phyloP scores from a whole-genome alignment of 2,797 vertebrate genomes.

The Enteromius afrohamiltoni region DNA sequence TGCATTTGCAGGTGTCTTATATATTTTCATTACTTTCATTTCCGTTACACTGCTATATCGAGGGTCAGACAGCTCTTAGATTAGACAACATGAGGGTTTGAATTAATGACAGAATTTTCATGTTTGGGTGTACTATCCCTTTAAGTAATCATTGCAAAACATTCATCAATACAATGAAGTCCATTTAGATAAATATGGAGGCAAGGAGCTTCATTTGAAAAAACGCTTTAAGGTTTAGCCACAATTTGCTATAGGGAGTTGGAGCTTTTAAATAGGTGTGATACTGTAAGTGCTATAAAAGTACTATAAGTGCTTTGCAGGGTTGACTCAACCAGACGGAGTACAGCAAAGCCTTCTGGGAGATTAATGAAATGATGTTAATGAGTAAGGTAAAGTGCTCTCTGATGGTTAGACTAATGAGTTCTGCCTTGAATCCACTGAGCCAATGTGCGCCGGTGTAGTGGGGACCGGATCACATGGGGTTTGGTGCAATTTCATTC shows the following conservation, averaged over 20 bases:
- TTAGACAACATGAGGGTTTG: too few species aligned
- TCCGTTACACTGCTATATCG: too few species aligned
- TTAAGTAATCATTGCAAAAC: too few species aligned
- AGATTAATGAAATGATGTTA: constrained; percentile 8
- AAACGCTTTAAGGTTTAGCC: constrained; percentile 19
- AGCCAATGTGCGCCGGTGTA: not conserved
- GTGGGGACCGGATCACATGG: not conserved
- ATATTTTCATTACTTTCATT: too few species aligned
- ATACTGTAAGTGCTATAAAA: not conserved
- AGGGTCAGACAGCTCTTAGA: too few species aligned
- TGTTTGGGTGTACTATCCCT: too few species aligned
- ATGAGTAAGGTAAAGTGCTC: constrained; percentile 32
- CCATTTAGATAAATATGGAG: not conserved
- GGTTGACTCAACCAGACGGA: constrained; percentile 1
- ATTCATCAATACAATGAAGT: not conserved
- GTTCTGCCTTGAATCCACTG: constrained; percentile 30
- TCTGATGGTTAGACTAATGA: constrained; percentile 37
- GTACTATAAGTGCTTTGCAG: constrained; percentile 20
- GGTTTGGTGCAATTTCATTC: not conserved
- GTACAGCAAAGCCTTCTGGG: constrained; percentile 15
- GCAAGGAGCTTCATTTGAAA: constrained; percentile 2
- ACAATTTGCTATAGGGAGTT: not conserved
- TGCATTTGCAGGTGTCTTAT: too few species aligned
- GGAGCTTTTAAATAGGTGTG: constrained; percentile 14
- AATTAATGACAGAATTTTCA: too few species aligned